Base-by-base conservation (phyloP, 2,888 invertebrate species). In the Ptilodon capucinus region DNA sequence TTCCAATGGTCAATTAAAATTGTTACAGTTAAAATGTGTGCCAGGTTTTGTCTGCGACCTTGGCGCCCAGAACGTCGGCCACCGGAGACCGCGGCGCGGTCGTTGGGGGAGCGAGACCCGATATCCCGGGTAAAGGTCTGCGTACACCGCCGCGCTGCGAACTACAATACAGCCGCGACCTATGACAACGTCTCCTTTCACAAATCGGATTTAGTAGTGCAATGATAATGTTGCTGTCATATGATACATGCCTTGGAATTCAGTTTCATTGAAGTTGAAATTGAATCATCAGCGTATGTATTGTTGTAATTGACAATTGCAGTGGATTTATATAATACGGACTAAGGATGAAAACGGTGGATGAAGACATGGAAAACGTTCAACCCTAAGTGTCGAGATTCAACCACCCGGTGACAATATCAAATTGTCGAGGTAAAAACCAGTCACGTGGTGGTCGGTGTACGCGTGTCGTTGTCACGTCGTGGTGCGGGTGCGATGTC, bases 1-100 rank as follows among this genome's bases (percentile, higher is more conserved):
- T 38, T 41, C 34, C 40, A 51, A 54, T 50, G 42, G 50, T 34
- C 40, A 49, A 49, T 61, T 56, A 54, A 46, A 46, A 40, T 40
- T 44, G 56, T n/a, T 58, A 42, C 55, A 50, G 53, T 50, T 46
- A 45, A 51, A 63, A 62, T 58, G 60, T 59, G 60, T 71, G 72
- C 69, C 77, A 77, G 73, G 70, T 65, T 64, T 68, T 60, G 72
- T 71, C 70, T 75, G 71, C 74, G 76, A 80, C 81, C 79, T 81
- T 79, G 83, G 71, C 68, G 70, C 65, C 51, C 57, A 68, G 64
- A 64, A 57, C 68, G 64, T 62, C 70, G 71, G 71, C 70, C 76
- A 74, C 72, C 64, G 67, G 74, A 74, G 76, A 73, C 69, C 67
- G 71, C 69, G 74, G 56, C 63, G 59, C 62, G 67, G 69, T 64